Conservation (phyloP, 2,797 vertebrate species). For the Sebastiscus tertius region DNA sequence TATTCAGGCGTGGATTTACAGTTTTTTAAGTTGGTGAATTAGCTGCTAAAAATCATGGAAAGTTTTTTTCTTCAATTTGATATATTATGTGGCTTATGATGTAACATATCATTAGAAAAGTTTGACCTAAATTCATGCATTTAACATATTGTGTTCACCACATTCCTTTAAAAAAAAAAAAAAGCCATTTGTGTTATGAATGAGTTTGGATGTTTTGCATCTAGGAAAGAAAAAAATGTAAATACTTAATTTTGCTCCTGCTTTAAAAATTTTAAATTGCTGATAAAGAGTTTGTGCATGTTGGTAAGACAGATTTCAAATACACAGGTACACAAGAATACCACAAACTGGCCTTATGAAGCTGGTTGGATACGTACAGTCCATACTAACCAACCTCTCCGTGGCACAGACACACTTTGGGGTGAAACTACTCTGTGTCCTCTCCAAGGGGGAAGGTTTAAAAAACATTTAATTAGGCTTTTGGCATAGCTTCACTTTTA, state of each 20-base stretch:
- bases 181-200: neutral
- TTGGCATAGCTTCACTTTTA: constrained; percentile 79
- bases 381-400: constrained; percentile 45
- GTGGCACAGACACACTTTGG: constrained; percentile 45
- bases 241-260: neutral
- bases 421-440: constrained; percentile 62
- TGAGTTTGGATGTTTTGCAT: neutral
- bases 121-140: neutral
- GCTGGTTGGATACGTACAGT: constrained; percentile 12
- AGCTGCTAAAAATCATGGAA: neutral
- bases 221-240: neutral
- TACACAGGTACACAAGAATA: neutral
- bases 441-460: constrained; percentile 79
- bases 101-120: neutral
- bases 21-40: neutral
- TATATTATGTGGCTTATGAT: neutral
- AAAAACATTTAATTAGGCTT: constrained; percentile 83
- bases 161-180: neutral
- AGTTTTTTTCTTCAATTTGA: neutral
- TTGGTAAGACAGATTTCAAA: neutral
- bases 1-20: neutral
- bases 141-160: neutral
- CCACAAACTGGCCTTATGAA: constrained; percentile 13
- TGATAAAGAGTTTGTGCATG: neutral
- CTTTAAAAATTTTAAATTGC: neutral